Percentiles rank a stretch among this genome's conserved stretches.
Conservation (phyloP, 2,888 invertebrate genomes). For the Sipha maydis region DNA sequence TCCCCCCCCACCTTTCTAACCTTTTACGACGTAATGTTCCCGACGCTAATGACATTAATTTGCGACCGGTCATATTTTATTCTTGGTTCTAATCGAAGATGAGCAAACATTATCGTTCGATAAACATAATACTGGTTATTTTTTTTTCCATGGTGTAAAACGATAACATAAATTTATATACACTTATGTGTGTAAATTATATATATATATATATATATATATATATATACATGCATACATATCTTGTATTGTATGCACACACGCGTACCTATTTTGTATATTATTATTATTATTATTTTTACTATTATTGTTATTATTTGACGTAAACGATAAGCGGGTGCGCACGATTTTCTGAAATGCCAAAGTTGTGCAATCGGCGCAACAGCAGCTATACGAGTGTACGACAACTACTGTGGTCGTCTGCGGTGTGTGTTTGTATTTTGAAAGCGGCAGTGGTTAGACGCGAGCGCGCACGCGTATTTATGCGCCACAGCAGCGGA, state of each 20-base stretch:
- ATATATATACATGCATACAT: background rate
- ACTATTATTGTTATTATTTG: background rate
- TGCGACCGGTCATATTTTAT: background rate
- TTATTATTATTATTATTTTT: background rate
- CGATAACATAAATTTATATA: background rate
- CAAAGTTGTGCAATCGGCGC: conserved; percentile 44
- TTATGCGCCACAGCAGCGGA: conserved; percentile 5
- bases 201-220: no score
- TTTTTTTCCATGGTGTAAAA: background rate
- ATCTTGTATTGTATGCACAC: background rate
- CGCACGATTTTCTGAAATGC: conserved; percentile 49
- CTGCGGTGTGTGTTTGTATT: conserved; percentile 45
- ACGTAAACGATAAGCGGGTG: conserved; percentile 10
- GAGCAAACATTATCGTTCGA: background rate
- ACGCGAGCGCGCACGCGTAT: conserved; percentile 23
- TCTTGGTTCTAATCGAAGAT: conserved; percentile 23
- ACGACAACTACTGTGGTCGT: conserved; percentile 24
- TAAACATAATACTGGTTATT: conserved; percentile 3
- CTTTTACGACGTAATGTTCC: no score
- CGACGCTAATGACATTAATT: conserved; percentile 44
- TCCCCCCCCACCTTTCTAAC: no score
- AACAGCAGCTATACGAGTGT: background rate
- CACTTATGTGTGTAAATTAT: background rate
- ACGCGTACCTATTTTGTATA: background rate
- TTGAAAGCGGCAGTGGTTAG: conserved; percentile 42